Evolutionary conservation across 1,140 invertebrate genomes (phyloP).

Genomic region (Pogonus chalceus): DNA sequence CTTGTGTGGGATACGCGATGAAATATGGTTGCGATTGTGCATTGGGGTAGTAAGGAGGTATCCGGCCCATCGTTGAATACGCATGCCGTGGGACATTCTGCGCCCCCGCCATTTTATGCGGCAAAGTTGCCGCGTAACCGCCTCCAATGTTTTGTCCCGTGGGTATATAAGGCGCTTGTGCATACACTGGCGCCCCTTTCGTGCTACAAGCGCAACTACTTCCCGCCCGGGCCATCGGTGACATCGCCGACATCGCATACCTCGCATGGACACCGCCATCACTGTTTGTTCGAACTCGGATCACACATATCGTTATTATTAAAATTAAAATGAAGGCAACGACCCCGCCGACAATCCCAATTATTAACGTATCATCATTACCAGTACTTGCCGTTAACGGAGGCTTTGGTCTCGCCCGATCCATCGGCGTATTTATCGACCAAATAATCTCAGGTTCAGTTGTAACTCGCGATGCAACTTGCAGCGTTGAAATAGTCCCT

Average conservation of each 20-base stretch:
- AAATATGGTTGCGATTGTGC: conserved; percentile 29
- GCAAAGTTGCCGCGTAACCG: conserved; percentile 44
- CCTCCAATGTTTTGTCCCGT: conserved; percentile 34
- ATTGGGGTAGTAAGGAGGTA: conserved; percentile 33
- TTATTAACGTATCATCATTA: conserved; percentile 84
- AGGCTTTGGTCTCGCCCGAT: conserved; percentile 41
- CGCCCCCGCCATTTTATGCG: conserved; percentile 44
- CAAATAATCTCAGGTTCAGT: conserved; percentile 78
- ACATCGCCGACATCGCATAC: conserved; percentile 22
- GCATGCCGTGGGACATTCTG: conserved; percentile 42
- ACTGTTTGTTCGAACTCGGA: conserved; percentile 60
- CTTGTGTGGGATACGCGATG: conserved; percentile 23
- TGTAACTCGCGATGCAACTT: conserved; percentile 35
- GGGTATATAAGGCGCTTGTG: conserved; percentile 38
- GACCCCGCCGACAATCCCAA: conserved; percentile 83
- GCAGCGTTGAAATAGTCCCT: conserved; percentile 35
- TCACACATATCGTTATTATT: conserved; percentile 79
- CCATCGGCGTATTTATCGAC: conserved; percentile 60
- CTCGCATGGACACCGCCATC: conserved; percentile 44
- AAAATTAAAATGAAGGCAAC: conserved; percentile 82
- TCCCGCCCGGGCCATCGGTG: conserved; percentile 37
- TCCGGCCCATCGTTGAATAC: conserved; percentile 36
- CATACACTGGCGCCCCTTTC: conserved; percentile 38
- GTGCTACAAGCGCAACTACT: conserved; percentile 39
- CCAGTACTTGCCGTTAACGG: conserved; percentile 47